Evolutionary conservation across 2,888 invertebrate species (phyloP).

Genomic region (Euphydryas editha): DNA sequence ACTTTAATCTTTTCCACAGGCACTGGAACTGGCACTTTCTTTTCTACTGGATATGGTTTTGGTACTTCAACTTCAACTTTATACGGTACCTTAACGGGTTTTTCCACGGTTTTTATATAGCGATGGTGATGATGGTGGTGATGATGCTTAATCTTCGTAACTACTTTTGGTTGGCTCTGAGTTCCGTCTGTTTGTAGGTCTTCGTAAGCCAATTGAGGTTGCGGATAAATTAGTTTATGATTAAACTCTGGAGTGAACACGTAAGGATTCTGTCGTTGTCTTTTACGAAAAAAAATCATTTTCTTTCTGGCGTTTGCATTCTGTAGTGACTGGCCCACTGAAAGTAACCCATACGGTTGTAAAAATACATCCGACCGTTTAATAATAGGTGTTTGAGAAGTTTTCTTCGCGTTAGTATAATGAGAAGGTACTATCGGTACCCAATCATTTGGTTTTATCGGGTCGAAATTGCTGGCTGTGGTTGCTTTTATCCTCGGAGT

Average conservation of each 20-base stretch:
- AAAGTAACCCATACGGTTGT: constrained; percentile 68
- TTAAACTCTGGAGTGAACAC: constrained; percentile 15
- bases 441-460: constrained; percentile 71
- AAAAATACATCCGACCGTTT: constrained; percentile 65
- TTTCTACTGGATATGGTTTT: constrained; percentile 81
- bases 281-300: constrained; percentile 60
- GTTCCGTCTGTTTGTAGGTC: constrained; percentile 64
- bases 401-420: constrained; percentile 57
- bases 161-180: constrained; percentile 54
- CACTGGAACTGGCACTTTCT: constrained; percentile 66
- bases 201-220: constrained; percentile 51
- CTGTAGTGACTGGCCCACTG: constrained; percentile 53
- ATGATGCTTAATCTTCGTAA: constrained; percentile 83
- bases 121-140: constrained; percentile 87
- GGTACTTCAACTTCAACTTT: constrained; percentile 84
- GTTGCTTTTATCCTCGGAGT: constrained; percentile 62
- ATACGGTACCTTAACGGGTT: constrained; percentile 76
- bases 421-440: constrained; percentile 74
- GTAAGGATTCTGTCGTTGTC: constrained; percentile 60
- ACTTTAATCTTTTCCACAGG: constrained; percentile 54
- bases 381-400: constrained; percentile 50
- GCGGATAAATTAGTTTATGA: constrained; percentile 23
- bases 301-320: constrained; percentile 57
- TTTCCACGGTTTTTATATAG: constrained; percentile 85
- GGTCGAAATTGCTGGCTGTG: constrained; percentile 51